Evolutionary conservation across 2,888 invertebrate genomes (phyloP).

Genomic region (Crioceris asparagi): DNA sequence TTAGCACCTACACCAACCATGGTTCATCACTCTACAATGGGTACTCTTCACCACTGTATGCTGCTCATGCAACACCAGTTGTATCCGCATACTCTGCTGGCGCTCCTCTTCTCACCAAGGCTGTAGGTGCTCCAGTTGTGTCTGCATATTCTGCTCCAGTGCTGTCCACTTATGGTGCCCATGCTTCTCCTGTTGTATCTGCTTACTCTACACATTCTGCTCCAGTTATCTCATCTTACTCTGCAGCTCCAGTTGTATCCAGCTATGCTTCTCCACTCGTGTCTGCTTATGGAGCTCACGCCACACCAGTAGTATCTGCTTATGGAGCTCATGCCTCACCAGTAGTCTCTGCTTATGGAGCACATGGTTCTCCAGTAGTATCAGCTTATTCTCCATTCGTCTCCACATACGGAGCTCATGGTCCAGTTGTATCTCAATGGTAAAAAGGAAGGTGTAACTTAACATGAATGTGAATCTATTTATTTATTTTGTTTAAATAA

Average conservation of each 20-base stretch:
- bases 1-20: conserved; percentile 35
- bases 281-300: too few relatives aligned
- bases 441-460: too few relatives aligned
- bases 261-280: conserved; percentile 10
- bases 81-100: too few relatives aligned
- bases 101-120: conserved; percentile 27
- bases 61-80: conserved; percentile 1
- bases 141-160: conserved; percentile 4
- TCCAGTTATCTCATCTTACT: too few relatives aligned
- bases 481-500: too few relatives aligned
- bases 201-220: too few relatives aligned
- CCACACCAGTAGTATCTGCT: too few relatives aligned
- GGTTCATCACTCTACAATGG: too few relatives aligned
- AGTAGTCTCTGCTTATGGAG: conserved; percentile 20
- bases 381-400: conserved; percentile 4
- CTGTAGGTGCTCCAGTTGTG: conserved; percentile 14
- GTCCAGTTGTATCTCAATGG: too few relatives aligned
- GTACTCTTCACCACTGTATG: conserved; percentile 3
- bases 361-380: conserved; percentile 12
- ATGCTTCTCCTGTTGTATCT: conserved; percentile 3
- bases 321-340: background rate
- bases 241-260: conserved; percentile 16
- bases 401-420: too few relatives aligned
- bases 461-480: too few relatives aligned
- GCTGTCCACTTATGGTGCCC: too few relatives aligned